Percentiles rank a stretch among this genome's conserved stretches.
These are phyloP conservation scores for Gadopsis bispinosus DNA, from an alignment of 2,797 vertebrate species.

Conservation along the genomic window DNA sequence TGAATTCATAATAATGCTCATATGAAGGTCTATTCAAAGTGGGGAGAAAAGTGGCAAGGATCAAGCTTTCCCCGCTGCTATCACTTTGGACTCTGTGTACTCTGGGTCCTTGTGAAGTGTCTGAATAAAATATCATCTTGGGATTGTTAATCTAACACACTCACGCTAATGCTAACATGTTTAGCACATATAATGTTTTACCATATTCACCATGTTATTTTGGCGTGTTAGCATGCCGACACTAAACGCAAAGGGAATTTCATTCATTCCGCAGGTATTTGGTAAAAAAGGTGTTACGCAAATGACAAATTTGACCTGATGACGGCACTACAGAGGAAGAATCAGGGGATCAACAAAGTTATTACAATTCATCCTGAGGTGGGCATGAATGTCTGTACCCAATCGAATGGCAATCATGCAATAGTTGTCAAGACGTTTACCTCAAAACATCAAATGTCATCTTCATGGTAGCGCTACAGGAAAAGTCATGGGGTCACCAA, in stretches of 20 bases:
- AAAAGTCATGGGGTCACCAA: neutral
- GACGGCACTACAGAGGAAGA: no score
- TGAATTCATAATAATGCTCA: conserved; percentile 78
- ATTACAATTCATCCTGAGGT: neutral
- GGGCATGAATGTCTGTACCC: no score
- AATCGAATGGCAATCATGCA: neutral
- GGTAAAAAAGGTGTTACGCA: neutral
- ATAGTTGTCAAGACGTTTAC: neutral
- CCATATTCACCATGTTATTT: neutral
- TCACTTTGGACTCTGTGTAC: conserved; percentile 27
- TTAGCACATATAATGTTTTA: neutral
- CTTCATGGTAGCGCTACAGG: no score
- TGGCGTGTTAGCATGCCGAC: neutral
- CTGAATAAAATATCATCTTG: conserved; percentile 47
- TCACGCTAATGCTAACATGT: neutral
- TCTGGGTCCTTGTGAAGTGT: conserved; percentile 12
- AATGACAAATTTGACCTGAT: no score
- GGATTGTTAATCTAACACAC: conserved; percentile 35
- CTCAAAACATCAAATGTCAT: neutral
- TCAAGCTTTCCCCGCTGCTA: conserved; percentile 41
- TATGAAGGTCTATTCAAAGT: conserved; percentile 67
- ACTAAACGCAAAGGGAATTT: neutral
- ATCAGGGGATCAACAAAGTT: no score
- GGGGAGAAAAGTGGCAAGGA: conserved; percentile 30
- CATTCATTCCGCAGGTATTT: neutral